Percentiles rank a stretch among this genome's conserved stretches.
These are phyloP conservation scores for Gasteruption jaculator DNA, from an alignment of 2,888 invertebrate species.

Conservation along the genomic window DNA sequence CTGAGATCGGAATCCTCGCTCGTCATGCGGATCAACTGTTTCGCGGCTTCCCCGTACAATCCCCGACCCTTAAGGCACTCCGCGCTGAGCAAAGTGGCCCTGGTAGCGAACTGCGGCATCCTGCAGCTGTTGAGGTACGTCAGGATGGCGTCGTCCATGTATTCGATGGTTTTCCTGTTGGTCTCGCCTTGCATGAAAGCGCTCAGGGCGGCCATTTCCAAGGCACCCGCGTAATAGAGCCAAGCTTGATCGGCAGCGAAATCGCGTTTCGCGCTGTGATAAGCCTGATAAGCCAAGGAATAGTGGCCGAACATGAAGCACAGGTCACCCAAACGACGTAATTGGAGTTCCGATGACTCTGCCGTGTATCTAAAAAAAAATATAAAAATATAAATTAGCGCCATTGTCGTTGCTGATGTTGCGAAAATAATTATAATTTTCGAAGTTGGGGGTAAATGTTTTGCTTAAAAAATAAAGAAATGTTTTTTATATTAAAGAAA, in stretches of 20 bases:
- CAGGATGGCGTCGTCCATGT: conserved; percentile 92
- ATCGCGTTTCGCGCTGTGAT: conserved; percentile 95
- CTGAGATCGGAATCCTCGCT: conserved; percentile 96
- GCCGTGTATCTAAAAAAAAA: conserved; percentile 62
- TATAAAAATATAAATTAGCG: too few species aligned
- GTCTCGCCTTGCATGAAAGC: conserved; percentile 84
- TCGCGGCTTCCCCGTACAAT: conserved; percentile 88
- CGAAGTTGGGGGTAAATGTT: too few species aligned
- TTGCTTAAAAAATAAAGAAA: too few species aligned
- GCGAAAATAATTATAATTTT: too few species aligned
- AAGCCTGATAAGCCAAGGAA: conserved; percentile 85
- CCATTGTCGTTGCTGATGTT: too few species aligned
- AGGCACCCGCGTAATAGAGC: conserved; percentile 93
- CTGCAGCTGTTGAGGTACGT: conserved; percentile 90
- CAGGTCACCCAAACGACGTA: conserved; percentile 88
- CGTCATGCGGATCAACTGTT: conserved; percentile 91
- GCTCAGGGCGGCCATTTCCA: conserved; percentile 93
- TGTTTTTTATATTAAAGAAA: too few species aligned
- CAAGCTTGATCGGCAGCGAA: conserved; percentile 96
- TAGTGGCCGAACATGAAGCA: conserved; percentile 96
- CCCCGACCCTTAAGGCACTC: conserved; percentile 79
- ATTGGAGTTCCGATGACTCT: conserved; percentile 87
- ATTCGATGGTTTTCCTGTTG: conserved; percentile 74
- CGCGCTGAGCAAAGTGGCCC: conserved; percentile 84
- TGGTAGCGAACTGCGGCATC: conserved; percentile 86